Evolutionary conservation across 2,888 invertebrate genomes (phyloP).

Genomic region (Parascotia fuliginaria): DNA sequence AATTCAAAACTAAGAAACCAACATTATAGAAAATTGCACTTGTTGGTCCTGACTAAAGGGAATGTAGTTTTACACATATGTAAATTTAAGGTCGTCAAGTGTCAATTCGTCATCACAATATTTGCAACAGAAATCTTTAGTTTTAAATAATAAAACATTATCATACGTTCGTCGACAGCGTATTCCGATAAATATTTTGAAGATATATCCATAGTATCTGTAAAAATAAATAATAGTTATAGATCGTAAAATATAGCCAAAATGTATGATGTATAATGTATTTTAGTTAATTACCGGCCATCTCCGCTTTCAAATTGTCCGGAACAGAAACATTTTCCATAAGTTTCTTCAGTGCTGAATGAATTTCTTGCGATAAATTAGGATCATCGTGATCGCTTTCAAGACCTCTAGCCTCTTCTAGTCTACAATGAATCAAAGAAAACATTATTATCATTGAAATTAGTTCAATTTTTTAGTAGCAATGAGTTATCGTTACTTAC

Average conservation of each 20-base stretch:
- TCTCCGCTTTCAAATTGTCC: slow-evolving; percentile 56
- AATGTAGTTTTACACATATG: too few relatives aligned
- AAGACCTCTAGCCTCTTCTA: slow-evolving; percentile 61
- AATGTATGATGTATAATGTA: too few relatives aligned
- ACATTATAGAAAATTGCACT: too few relatives aligned
- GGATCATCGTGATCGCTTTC: slow-evolving; percentile 69
- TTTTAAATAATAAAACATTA: neutral
- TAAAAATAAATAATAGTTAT: neutral
- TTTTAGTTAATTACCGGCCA: slow-evolving; percentile 54
- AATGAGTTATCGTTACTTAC: too few relatives aligned
- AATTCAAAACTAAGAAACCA: too few relatives aligned
- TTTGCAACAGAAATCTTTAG: too few relatives aligned
- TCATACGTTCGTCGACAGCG: slow-evolving; percentile 68
- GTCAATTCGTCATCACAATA: too few relatives aligned
- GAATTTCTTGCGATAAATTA: slow-evolving; percentile 61
- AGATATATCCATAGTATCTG: slow-evolving; percentile 62
- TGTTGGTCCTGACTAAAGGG: too few relatives aligned
- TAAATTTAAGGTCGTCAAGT: too few relatives aligned
- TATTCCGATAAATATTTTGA: slow-evolving; percentile 70
- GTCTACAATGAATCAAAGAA: slow-evolving; percentile 47
- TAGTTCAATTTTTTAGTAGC: too few relatives aligned
- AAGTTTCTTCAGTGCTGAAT: slow-evolving; percentile 48
- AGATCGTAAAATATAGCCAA: too few relatives aligned
- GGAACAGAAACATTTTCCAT: slow-evolving; percentile 48
- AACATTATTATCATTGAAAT: too few relatives aligned